A percentile compares a stretch with the other conserved stretches of the same genome.
Conservation (phyloP, 1,140 invertebrate species). For the Euura lappo region DNA sequence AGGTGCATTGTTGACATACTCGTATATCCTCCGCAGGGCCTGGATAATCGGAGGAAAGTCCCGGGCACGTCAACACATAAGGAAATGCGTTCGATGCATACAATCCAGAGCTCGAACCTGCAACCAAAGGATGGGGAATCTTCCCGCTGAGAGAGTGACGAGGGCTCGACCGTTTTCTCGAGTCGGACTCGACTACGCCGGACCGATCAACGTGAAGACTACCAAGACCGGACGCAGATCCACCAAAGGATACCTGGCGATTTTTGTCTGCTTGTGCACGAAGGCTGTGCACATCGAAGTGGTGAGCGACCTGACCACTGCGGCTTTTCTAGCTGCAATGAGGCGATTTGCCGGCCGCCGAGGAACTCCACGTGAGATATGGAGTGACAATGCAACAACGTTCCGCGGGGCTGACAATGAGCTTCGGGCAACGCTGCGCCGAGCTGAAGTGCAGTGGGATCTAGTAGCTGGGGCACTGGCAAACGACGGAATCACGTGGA, state of each 20-base stretch:
- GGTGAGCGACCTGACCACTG: slow-evolving; percentile 26
- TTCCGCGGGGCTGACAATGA: slow-evolving; percentile 22
- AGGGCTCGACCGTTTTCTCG: slow-evolving; percentile 40
- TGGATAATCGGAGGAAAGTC: no score
- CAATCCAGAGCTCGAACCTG: no score
- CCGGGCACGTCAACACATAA: no score
- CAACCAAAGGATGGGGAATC: slow-evolving; percentile 43
- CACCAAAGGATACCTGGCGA: slow-evolving; percentile 31
- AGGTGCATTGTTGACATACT: no score
- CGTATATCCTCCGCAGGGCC: no score
- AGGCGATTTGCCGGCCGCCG: slow-evolving; percentile 19
- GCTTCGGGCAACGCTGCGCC: background rate
- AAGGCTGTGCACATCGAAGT: slow-evolving; percentile 33
- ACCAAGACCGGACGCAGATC: slow-evolving; percentile 24
- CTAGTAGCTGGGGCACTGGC: no score
- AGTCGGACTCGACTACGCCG: slow-evolving; percentile 51
- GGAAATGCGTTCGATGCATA: no score
- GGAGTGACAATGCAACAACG: slow-evolving; percentile 22
- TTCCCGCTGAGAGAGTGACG: slow-evolving; percentile 32
- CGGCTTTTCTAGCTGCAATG: slow-evolving; percentile 19
- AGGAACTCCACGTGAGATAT: no score
- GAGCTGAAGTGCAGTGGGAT: no score
- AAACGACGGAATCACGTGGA: slow-evolving; percentile 31
- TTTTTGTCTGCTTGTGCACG: slow-evolving; percentile 31
- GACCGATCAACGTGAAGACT: slow-evolving; percentile 40